Evolutionary conservation across 2,113 vertebrate genomes (phyloP).

Genomic region (Egretta garzetta): DNA sequence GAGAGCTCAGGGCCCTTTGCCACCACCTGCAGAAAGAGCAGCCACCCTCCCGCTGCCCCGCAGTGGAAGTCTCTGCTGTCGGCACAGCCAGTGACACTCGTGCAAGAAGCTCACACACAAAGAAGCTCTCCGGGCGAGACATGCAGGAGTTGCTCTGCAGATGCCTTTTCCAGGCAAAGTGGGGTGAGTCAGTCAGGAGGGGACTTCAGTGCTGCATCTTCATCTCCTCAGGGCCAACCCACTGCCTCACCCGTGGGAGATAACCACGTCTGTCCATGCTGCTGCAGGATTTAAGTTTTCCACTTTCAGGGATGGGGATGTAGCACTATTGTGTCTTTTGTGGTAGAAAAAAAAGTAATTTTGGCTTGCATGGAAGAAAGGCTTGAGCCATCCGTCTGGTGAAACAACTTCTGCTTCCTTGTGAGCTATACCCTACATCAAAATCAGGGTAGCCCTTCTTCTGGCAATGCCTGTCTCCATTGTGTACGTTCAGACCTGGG

Average conservation of each 20-base stretch:
- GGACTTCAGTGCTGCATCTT: neutral
- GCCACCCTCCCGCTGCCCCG: neutral
- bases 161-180: neutral
- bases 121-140: neutral
- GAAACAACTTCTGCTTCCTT: neutral
- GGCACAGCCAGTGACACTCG: rapidly evolving
- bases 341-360: neutral
- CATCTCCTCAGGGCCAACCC: neutral
- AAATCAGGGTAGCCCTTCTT: neutral
- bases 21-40: neutral
- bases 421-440: neutral
- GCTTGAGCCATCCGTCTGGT: neutral
- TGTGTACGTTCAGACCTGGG: rapidly evolving
- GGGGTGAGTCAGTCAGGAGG: neutral
- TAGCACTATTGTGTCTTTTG: neutral
- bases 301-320: neutral
- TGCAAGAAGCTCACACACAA: rapidly evolving
- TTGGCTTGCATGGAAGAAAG: neutral
- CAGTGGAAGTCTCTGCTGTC: neutral
- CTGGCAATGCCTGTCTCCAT: neutral
- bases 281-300: neutral
- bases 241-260: neutral
- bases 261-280: neutral
- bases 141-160: neutral
- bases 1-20: neutral